Evolutionary conservation across 2,797 vertebrate genomes (phyloP), one percentile per base, ranked within the genome.

Genomic region (Pitangus sulphuratus): DNA sequence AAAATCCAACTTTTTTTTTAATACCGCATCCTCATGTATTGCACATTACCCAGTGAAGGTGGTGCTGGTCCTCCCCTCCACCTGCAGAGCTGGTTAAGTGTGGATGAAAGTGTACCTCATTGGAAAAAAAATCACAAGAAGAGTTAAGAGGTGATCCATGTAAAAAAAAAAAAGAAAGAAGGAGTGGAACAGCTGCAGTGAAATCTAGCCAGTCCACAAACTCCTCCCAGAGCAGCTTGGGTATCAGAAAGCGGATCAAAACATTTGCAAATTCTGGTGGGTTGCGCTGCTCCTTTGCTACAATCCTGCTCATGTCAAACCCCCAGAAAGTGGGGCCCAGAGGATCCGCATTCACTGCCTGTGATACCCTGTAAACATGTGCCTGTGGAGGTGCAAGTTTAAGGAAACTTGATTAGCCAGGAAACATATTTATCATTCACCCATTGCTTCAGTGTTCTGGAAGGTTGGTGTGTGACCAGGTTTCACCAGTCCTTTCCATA

Each of bases 221-320:
- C n/a, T 75, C n/a, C 16, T 24, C 16, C 15, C 21, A 74, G 68
- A 79, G 26, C 75, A 86, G 10, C 57, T 28, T 74, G 30, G 8
- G 3, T 71, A 35, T 77, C 51, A 39, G 66, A 76, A 91, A 64
- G 33, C 31, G 35, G 47, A 48, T 65, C 1, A 15, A 75, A 72
- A 39, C n/a, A 75, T 14, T 65, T 68, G 40, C 1, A 5, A 6
- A 26, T 90, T 80, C 19, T 37, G 28, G 9, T 78, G 50, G 9
- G 21, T 64, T 81, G 8, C 87, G n/a, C 61, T 86, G 17, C 35
- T 71, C 15, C 58, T 95, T 77, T 50, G 22, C 37, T 26, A 14
- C 0, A 0, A 57, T 91, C 39, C 28, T 85, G 33, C 33, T 26
- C 4, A 8, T 0, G 0, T 48, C 44, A 39, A 3, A 2, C 12